Base-by-base conservation (phyloP, 2,888 invertebrate genomes). In the Drosophila mulleri region DNA sequence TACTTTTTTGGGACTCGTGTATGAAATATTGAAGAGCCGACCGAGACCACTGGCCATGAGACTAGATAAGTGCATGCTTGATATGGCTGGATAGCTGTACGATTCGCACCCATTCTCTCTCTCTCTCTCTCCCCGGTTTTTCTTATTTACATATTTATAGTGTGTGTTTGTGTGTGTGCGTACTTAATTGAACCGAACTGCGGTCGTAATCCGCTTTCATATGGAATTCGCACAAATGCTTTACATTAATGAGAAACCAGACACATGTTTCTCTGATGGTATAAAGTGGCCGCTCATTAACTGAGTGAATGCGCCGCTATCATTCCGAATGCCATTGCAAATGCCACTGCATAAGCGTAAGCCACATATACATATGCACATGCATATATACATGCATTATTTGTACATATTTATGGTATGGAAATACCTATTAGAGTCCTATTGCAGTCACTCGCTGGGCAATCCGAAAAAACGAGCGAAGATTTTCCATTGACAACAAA, bases 161-260 rank as follows among this genome's bases (percentile, higher is more conserved):
- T 12, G 2, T 12, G n/a, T 42, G 9, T 11, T 12, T 50, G 5
- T 37, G 16, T 16, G 9, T 11, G 26, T n/a, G 5, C n/a, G 8
- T 11, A 20, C 14, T 20, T 50, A 50, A 50, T 50, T 50, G 50
- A 29, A 39, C 45, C 18, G 39, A 39, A 59, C 8, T 59, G 58
- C 58, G 47, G 47, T 39, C 47, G 9, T 60, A 52, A 60, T 50
- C 60, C 60, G 52, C 41, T 52, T 52, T 26, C 12, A 26, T 20
- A 35, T n/a, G 4, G 44, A 44, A 53, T 41, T 41, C 23, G 52
- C 58, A 52, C 53, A 52, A 26, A 52, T 39, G 42, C 44, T 42
- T 56, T 50, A 54, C 41, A 23, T 60, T 61, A 72, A 72, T 72
- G 65, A 61, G 72, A 66, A 72, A 57, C 61, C 42, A 18, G 52